Evolutionary conservation across 2,797 vertebrate genomes (phyloP).

Genomic region (Phataginus tricuspis): DNA sequence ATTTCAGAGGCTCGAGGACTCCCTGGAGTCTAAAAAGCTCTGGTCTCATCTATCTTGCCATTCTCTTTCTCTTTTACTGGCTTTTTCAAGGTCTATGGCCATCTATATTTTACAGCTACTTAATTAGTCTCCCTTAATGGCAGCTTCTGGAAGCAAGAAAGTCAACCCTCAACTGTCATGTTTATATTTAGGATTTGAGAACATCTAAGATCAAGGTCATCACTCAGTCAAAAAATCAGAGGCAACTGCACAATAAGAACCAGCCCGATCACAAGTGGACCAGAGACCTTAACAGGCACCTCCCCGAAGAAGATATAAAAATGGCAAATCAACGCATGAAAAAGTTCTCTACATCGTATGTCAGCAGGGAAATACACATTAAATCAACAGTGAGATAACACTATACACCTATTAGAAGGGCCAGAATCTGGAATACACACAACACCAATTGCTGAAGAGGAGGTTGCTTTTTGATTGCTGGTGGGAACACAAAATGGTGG

Average conservation of each 20-base stretch:
- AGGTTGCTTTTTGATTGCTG: neutral
- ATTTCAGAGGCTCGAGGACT: neutral
- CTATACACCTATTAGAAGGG: neutral
- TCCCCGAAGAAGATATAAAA: neutral
- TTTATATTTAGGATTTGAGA: constrained; percentile 50
- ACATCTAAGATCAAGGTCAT: constrained; percentile 40
- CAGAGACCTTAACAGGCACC: neutral
- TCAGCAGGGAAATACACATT: neutral
- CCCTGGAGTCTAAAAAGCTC: neutral
- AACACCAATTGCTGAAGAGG: neutral
- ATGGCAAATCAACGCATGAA: neutral
- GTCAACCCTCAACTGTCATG: neutral
- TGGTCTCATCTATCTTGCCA: neutral
- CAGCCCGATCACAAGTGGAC: neutral
- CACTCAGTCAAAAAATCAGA: neutral
- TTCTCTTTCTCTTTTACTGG: neutral
- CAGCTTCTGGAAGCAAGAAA: constrained; percentile 45
- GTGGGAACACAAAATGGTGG: neutral
- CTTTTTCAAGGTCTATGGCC: constrained; percentile 7
- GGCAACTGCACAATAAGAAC: neutral
- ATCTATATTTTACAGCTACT: constrained; percentile 6
- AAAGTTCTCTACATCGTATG: neutral
- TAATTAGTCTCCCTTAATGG: constrained; percentile 29
- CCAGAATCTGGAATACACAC: neutral
- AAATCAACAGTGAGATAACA: neutral